A percentile compares a stretch with the other conserved stretches of the same genome.
phyloP scores from a whole-genome alignment of 2,797 vertebrate species.

The Enteromius mattozi region DNA sequence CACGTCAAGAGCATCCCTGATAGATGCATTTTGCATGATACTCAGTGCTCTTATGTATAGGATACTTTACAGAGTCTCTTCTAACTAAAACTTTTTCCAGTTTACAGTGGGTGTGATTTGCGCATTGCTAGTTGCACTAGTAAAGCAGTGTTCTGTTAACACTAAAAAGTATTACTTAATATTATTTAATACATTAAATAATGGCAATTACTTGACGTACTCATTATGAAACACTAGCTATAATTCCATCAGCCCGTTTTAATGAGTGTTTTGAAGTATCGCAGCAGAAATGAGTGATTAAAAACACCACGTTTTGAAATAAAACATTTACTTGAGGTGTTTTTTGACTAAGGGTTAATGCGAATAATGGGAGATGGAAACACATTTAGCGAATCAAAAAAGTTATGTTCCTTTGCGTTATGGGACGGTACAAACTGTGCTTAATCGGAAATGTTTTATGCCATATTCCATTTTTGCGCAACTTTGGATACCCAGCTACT shows the following conservation, averaged over 20 bases:
- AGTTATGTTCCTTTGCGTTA: no score
- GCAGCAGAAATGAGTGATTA: no score
- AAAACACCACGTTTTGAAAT: no score
- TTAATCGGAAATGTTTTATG: neutral
- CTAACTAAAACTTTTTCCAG: neutral
- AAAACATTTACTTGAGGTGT: no score
- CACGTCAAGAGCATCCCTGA: neutral
- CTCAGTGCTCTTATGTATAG: neutral
- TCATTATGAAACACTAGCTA: neutral
- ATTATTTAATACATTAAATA: neutral
- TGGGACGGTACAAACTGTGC: neutral
- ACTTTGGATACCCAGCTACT: neutral
- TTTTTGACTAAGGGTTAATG: no score
- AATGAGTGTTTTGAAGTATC: no score
- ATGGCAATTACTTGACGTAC: neutral
- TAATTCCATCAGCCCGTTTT: no score
- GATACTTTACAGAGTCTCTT: neutral
- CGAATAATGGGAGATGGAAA: no score
- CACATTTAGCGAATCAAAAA: no score
- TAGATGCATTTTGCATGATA: neutral
- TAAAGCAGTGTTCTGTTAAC: neutral
- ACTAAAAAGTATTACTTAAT: neutral
- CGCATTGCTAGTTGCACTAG: neutral
- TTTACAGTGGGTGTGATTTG: neutral
- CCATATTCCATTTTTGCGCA: neutral